Evolutionary conservation across 2,113 vertebrate species (phyloP).

Genomic region (Pseudopipra pipra): DNA sequence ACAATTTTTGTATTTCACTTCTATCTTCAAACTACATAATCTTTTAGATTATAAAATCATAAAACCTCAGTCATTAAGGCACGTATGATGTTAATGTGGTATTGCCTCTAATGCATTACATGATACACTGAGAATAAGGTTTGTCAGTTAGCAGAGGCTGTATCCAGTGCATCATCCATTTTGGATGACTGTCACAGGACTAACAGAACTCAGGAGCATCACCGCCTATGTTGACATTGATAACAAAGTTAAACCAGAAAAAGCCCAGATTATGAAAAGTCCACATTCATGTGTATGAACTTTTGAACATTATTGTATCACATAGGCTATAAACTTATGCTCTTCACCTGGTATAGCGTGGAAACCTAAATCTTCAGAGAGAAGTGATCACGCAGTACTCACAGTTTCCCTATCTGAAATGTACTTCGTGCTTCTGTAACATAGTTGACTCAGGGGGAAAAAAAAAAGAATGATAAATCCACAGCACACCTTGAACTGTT

Average conservation of each 20-base stretch:
- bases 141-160: not conserved
- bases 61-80: not conserved
- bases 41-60: not conserved
- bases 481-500: accelerated
- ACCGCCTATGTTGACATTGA: not conserved
- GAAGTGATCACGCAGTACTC: not conserved
- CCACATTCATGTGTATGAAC: accelerated
- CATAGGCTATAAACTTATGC: not conserved
- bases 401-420: not conserved
- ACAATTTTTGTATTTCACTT: not conserved
- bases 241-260: not conserved
- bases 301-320: not conserved
- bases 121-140: not conserved
- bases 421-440: not conserved
- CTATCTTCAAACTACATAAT: not conserved
- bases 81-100: not conserved
- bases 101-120: accelerated
- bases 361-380: not conserved
- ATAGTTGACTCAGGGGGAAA: not conserved
- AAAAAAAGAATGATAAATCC: not conserved
- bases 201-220: not conserved
- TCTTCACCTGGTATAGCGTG: not conserved
- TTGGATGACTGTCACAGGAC: not conserved
- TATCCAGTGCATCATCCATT: not conserved
- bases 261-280: not conserved